Evolutionary conservation across 2,888 invertebrate species (phyloP), one percentile per base, ranked within the genome.

Genomic region (Tridacna gigas): DNA sequence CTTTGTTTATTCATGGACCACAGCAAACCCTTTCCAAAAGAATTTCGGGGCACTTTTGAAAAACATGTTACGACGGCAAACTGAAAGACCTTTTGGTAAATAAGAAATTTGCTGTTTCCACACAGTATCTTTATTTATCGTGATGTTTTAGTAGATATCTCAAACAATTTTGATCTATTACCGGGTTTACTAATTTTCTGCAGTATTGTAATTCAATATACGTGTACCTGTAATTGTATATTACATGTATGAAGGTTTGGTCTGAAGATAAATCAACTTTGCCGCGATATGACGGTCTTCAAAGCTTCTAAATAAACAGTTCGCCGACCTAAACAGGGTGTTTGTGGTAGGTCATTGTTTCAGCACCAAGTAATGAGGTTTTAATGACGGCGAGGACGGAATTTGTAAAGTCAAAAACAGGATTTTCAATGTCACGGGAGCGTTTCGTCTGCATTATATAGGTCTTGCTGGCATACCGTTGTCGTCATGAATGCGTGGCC

Each of bases 261-360:
- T 37, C 37, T 37, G 7, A 37, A 37, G 37, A 56, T 56, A 56
- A 56, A 4, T 56, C 56, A 20, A 20, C 56, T 7, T 22, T 48
- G 71, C n/a, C 51, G 71, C 71, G 71, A 51, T 71, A 22, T 22
- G 51, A 26, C 71, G 13, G 12, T 45, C 71, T 71, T 71, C 71
- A 71, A 71, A 71, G 71, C 25, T 51, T 22, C 51, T 51, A 25
- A 48, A 37, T 51, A 71, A 71, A 71, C 71, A 51, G 45, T 63
- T 63, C 13, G 63, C 63, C 13, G 48, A 25, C 51, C 48, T 69
- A 51, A 69, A 60, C 78, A 65, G 84, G 74, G 82, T 71, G 81
- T 82, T 73, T 81, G 79, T 74, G 45, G 26, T 47, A 12, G 47
- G 26, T 77, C 86, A 86, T 86, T 86, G 86, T 86, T 86, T 86